Percentiles rank a stretch among this genome's conserved stretches.
Evolutionary conservation across 2,797 vertebrate species (phyloP).

Genomic region (Dallia pectoralis): DNA sequence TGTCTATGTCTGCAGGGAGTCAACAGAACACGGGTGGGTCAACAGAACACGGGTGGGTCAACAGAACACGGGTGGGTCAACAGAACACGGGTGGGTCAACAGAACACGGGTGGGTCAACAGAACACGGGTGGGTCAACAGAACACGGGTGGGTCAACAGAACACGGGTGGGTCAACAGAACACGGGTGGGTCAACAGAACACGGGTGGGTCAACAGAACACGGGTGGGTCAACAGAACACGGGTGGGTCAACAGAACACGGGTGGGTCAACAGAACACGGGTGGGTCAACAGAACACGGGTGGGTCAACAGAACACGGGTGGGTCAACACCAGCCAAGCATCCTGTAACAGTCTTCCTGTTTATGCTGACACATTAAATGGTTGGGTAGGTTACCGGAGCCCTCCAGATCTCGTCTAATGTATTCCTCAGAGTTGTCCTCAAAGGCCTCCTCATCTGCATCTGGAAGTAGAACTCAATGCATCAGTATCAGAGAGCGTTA

Average conservation of each 20-base stretch:
- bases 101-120: not conserved
- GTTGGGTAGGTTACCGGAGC: slow-evolving; percentile 82
- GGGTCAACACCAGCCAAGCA: not conserved
- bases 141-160: not conserved
- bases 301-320: not conserved
- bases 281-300: not conserved
- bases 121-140: not conserved
- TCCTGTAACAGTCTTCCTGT: not conserved
- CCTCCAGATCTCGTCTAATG: slow-evolving; percentile 95
- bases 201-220: not conserved
- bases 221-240: not conserved
- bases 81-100: not conserved
- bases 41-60: not conserved
- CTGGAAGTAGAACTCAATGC: slow-evolving; percentile 58
- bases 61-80: not conserved
- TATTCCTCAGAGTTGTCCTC: slow-evolving; percentile 99
- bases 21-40: not conserved
- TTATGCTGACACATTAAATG: too few relatives aligned
- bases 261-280: not conserved
- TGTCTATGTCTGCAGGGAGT: slow-evolving; percentile 87
- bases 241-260: not conserved
- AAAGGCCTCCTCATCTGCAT: slow-evolving; percentile 98
- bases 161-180: not conserved
- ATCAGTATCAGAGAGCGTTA: slow-evolving; percentile 16
- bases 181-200: not conserved